phyloP scores from a whole-genome alignment of 2,797 vertebrate species.

The Lacerta agilis region DNA sequence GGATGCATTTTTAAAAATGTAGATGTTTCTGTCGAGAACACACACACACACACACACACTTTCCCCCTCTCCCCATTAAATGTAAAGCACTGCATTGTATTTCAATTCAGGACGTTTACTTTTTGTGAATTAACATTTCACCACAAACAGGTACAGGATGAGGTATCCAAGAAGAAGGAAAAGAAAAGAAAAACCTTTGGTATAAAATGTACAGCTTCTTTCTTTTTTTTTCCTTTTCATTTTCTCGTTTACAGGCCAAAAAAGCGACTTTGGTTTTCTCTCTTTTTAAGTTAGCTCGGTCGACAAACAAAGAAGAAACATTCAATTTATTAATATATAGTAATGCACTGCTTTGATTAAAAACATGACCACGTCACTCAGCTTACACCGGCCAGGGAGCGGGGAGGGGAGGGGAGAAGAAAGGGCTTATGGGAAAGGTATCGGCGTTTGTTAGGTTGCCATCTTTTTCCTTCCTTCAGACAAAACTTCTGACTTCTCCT shows the following conservation, averaged over 20 bases:
- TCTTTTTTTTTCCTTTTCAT: background rate
- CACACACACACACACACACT: too few species aligned
- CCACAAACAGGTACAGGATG: conserved; percentile 48
- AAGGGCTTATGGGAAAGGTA: background rate
- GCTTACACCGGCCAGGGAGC: background rate
- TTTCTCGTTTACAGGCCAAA: conserved; percentile 20
- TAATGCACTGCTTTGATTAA: conserved; percentile 41
- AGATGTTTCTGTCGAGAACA: too few species aligned
- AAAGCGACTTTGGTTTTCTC: conserved; percentile 29
- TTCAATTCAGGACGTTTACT: conserved; percentile 39
- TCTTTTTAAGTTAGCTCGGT: conserved; percentile 22
- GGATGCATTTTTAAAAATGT: background rate
- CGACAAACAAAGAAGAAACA: conserved; percentile 46
- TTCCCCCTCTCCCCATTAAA: background rate
- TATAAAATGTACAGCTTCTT: conserved; percentile 43
- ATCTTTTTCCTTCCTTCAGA: background rate
- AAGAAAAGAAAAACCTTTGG: conserved; percentile 40
- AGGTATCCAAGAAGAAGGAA: conserved; percentile 38
- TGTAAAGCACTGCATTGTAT: too few species aligned
- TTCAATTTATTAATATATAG: conserved; percentile 43
- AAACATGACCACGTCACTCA: conserved; percentile 32
- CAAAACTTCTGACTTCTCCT: background rate
- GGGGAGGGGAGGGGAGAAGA: background rate
- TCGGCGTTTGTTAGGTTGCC: background rate
- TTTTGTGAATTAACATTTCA: conserved; percentile 43